phyloP scores from a whole-genome alignment of 2,113 vertebrate species.

The Rousettus leschenaultii region DNA sequence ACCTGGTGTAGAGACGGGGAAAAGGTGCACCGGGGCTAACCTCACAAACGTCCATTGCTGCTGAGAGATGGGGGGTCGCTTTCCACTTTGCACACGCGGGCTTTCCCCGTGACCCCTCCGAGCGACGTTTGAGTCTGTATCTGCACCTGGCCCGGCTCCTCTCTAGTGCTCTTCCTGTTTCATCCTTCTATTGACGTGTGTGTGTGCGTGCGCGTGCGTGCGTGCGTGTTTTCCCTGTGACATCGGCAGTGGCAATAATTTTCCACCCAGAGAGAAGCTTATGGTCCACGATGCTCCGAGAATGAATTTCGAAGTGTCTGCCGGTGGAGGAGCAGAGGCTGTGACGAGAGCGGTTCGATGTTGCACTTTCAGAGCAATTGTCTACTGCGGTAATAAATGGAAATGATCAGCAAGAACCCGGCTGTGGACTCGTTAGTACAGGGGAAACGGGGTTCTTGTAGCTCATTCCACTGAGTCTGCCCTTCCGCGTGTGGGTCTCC shows the following conservation, averaged over 20 bases:
- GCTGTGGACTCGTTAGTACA: neutral
- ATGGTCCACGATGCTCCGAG: neutral
- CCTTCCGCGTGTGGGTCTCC: accelerated
- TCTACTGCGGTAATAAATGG: conserved; percentile 72
- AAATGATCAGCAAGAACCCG: neutral
- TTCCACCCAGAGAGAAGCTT: neutral
- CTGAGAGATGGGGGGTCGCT: neutral
- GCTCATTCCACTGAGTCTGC: accelerated
- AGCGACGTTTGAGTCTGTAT: neutral
- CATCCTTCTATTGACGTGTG: neutral
- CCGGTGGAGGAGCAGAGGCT: neutral
- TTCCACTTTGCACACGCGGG: neutral
- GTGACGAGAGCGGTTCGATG: neutral
- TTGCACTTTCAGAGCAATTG: conserved; percentile 64
- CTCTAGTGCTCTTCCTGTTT: neutral
- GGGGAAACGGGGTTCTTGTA: neutral
- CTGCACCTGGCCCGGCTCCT: neutral
- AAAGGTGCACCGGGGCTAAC: neutral
- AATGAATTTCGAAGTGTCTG: conserved; percentile 14
- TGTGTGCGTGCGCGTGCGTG: no score
- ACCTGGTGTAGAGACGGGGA: neutral
- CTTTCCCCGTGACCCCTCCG: neutral
- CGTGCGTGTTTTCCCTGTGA: neutral
- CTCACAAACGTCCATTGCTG: neutral
- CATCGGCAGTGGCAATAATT: neutral